These are phyloP conservation scores for Aphelocoma coerulescens DNA, from an alignment of 2,113 vertebrate species.

Conservation along the genomic window DNA sequence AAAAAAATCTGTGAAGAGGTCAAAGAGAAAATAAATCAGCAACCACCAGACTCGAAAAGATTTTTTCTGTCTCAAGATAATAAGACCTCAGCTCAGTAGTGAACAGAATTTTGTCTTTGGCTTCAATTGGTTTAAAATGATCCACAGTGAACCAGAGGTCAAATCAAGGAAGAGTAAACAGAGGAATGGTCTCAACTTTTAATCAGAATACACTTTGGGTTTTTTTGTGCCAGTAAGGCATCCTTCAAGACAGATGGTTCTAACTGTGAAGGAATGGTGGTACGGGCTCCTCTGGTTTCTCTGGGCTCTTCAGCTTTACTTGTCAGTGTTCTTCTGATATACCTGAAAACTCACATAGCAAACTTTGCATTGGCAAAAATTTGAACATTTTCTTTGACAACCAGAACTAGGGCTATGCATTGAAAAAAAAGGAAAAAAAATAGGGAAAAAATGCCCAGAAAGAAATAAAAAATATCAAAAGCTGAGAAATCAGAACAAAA, in stretches of 20 bases:
- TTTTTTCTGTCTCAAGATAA: not conserved
- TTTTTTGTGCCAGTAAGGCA: not conserved
- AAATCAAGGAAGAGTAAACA: not conserved
- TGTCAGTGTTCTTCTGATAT: not conserved
- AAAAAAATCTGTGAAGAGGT: not conserved
- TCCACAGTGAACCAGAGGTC: not conserved
- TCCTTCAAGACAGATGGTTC: not conserved
- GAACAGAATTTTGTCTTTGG: not conserved
- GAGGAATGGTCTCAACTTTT: not conserved
- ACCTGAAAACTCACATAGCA: not conserved
- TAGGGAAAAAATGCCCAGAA: not conserved
- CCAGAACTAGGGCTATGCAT: not conserved
- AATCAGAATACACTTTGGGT: not conserved
- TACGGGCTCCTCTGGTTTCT: not conserved
- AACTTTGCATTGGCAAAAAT: not conserved
- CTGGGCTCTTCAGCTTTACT: not conserved
- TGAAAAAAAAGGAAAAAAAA: not conserved
- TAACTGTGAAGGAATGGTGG: not conserved
- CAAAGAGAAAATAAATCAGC: not conserved
- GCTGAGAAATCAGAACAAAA: not conserved
- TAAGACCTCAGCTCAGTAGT: not conserved
- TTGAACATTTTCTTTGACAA: not conserved
- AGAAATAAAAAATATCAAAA: not conserved
- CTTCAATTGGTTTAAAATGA: not conserved
- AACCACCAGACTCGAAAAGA: not conserved